These are phyloP conservation scores for Psephotus haematonotus DNA, from an alignment of 2,113 vertebrate species.

Conservation along the genomic window DNA sequence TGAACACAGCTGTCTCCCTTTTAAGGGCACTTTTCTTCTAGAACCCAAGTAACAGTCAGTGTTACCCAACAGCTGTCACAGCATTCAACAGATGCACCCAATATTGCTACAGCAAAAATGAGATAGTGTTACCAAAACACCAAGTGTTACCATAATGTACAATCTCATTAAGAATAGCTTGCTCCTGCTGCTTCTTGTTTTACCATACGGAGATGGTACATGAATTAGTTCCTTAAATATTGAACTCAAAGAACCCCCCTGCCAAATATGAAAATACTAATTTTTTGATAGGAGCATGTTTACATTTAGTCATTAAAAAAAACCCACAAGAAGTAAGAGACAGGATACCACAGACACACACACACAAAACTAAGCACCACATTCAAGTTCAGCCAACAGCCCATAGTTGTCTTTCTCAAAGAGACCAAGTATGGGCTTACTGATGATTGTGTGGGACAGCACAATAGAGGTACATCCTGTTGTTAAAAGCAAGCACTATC, in stretches of 20 bases:
- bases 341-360: not conserved
- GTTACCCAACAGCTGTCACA: not conserved
- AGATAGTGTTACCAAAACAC: constrained; percentile 19
- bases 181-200: not conserved
- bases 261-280: not conserved
- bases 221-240: not conserved
- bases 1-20: not conserved
- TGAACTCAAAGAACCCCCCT: not conserved
- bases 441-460: not conserved
- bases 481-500: not conserved
- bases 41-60: not conserved
- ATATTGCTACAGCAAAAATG: not conserved
- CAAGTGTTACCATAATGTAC: not conserved
- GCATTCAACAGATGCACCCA: not conserved
- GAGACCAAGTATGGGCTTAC: not conserved
- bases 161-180: not conserved
- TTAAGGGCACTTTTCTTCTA: not conserved
- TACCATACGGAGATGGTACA: not conserved
- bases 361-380: not conserved
- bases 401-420: not conserved
- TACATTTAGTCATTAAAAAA: not conserved
- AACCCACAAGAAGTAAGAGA: not conserved
- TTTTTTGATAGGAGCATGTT: not conserved
- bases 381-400: not conserved
- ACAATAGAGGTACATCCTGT: not conserved